Conservation (phyloP, 2,888 invertebrate genomes). For the Zygothrica quintamaculata region DNA sequence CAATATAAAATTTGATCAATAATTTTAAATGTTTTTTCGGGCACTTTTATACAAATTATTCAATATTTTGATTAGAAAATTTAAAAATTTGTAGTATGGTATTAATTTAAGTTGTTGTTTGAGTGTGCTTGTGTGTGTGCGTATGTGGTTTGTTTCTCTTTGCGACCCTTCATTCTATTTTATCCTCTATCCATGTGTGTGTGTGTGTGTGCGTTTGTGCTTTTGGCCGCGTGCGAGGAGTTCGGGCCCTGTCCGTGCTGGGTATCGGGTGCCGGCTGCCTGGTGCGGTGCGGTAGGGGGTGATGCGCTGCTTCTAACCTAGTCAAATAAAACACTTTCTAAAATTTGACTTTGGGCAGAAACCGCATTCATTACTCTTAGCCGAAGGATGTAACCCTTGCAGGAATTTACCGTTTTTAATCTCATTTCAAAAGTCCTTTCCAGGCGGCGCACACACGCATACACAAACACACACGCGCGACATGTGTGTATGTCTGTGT, state of each 20-base stretch:
- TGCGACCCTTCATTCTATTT: background rate
- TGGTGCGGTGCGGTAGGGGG: background rate
- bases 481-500: slow-evolving; percentile 12
- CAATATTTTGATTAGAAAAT: background rate
- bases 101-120: background rate
- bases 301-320: slow-evolving; percentile 55
- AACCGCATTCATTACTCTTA: slow-evolving; percentile 83
- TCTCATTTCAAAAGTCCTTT: slow-evolving; percentile 77
- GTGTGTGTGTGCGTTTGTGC: too few relatives aligned
- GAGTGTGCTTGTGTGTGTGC: background rate
- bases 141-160: background rate
- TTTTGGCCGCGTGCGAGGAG: slow-evolving; percentile 38
- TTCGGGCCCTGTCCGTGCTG: slow-evolving; percentile 14
- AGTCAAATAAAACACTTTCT: slow-evolving; percentile 80
- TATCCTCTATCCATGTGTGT: slow-evolving; percentile 12
- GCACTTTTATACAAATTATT: background rate
- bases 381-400: slow-evolving; percentile 74
- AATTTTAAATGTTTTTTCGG: too few relatives aligned
- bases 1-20: too few relatives aligned
- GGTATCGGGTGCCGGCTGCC: background rate
- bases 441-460: slow-evolving; percentile 54
- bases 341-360: slow-evolving; percentile 79
- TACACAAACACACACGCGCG: too few relatives aligned
- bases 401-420: slow-evolving; percentile 80
- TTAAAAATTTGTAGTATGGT: background rate